Evolutionary conservation across 2,797 vertebrate genomes (phyloP).

Genomic region (Falco peregrinus): DNA sequence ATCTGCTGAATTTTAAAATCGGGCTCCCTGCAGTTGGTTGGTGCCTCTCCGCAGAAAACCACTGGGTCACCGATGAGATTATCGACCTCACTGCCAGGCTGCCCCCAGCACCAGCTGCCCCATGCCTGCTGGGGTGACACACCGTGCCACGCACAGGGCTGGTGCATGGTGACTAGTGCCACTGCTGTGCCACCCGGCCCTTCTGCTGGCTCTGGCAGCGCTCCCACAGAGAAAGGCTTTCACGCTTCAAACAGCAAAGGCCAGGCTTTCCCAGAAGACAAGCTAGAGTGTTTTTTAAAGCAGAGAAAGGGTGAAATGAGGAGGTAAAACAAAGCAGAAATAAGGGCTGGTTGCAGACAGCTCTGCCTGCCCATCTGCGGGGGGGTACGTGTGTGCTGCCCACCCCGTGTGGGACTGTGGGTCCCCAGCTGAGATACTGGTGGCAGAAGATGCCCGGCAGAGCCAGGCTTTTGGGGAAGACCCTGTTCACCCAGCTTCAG

Average conservation of each 20-base stretch:
- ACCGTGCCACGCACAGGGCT: neutral
- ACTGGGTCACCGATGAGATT: neutral
- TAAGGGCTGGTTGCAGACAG: neutral
- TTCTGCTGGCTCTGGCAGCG: accelerated
- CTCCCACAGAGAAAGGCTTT: neutral
- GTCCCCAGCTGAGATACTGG: neutral
- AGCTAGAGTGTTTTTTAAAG: neutral
- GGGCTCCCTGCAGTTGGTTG: neutral
- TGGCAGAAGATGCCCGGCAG: neutral
- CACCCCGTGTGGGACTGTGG: accelerated
- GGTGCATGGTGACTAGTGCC: neutral
- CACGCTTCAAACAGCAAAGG: neutral
- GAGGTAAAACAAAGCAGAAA: neutral
- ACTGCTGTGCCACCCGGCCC: neutral
- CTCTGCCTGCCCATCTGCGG: neutral
- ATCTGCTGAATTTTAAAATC: neutral
- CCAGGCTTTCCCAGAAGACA: neutral
- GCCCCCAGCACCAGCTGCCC: neutral
- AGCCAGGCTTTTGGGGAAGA: neutral
- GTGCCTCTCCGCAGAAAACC: neutral
- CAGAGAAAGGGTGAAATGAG: neutral
- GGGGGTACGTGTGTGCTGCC: too few species aligned
- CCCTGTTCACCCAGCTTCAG: accelerated
- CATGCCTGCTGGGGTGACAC: accelerated
- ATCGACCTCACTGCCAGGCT: neutral